Conservation (phyloP, 2,888 invertebrate genomes). For the Eulithis testata region DNA sequence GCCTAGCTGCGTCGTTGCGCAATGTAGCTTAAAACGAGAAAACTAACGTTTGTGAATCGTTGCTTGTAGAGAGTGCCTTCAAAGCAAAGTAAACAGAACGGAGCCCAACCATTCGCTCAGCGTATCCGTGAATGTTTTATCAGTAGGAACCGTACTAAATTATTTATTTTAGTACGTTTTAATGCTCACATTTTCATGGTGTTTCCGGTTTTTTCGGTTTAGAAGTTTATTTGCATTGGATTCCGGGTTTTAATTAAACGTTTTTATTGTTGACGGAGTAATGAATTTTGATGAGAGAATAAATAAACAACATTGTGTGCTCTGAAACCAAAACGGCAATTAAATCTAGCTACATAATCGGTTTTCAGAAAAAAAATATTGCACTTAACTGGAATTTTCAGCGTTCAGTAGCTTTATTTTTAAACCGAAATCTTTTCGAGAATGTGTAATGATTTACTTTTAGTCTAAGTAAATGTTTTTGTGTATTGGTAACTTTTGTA, state of each 20-base stretch:
- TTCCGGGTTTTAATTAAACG: conserved; percentile 38
- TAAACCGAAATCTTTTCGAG: too few relatives aligned
- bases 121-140: conserved; percentile 56
- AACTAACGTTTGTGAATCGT: too few relatives aligned
- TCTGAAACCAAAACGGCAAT: conserved; percentile 14
- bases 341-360: conserved; percentile 8
- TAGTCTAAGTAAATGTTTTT: too few relatives aligned
- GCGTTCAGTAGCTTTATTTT: background rate
- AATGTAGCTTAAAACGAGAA: too few relatives aligned
- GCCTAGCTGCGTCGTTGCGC: too few relatives aligned
- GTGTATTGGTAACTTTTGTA: too few relatives aligned
- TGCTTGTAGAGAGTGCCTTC: too few relatives aligned
- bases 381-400: background rate
- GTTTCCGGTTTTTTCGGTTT: conserved; percentile 50
- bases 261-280: conserved; percentile 27
- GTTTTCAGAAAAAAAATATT: background rate
- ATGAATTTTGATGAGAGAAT: conserved; percentile 23
- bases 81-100: conserved; percentile 48
- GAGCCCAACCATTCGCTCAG: conserved; percentile 48
- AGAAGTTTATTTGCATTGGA: conserved; percentile 49
- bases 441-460: too few relatives aligned
- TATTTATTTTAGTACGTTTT: conserved; percentile 56
- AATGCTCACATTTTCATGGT: conserved; percentile 54
- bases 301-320: conserved; percentile 4
- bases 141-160: conserved; percentile 49